Evolutionary conservation across 2,888 invertebrate species (phyloP).

Genomic region (Zele albiditarsus): DNA sequence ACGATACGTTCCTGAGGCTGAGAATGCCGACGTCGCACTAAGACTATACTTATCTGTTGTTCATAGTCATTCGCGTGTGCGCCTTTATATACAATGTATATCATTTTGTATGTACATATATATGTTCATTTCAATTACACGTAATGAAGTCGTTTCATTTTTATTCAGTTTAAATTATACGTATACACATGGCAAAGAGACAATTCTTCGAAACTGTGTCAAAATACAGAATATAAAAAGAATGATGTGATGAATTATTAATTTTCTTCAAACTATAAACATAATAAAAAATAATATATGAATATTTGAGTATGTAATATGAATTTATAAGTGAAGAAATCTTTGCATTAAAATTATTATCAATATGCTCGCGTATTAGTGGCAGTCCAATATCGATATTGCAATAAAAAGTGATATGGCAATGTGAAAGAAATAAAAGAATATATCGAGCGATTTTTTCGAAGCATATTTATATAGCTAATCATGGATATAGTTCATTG

Average conservation of each 20-base stretch:
- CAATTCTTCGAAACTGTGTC: neutral
- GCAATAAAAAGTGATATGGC: no score
- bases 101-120: neutral
- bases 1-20: conserved; percentile 43
- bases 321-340: neutral
- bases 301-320: neutral
- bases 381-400: no score
- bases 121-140: conserved; percentile 28
- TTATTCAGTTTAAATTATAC: conserved; percentile 14
- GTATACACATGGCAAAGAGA: neutral
- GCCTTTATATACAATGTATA: conserved; percentile 42
- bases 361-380: no score
- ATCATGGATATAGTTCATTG: no score
- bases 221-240: neutral
- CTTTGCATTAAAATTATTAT: neutral
- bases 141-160: conserved; percentile 6
- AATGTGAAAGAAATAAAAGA: no score
- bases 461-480: no score
- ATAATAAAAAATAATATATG: neutral
- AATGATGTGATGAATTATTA: neutral
- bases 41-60: conserved; percentile 56
- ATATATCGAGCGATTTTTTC: no score
- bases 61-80: conserved; percentile 51
- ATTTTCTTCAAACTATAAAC: neutral
- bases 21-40: conserved; percentile 52